Evolutionary conservation across 2,113 vertebrate genomes (phyloP), one percentile per base, ranked within the genome.

Genomic region (Acrocephalus arundinaceus): DNA sequence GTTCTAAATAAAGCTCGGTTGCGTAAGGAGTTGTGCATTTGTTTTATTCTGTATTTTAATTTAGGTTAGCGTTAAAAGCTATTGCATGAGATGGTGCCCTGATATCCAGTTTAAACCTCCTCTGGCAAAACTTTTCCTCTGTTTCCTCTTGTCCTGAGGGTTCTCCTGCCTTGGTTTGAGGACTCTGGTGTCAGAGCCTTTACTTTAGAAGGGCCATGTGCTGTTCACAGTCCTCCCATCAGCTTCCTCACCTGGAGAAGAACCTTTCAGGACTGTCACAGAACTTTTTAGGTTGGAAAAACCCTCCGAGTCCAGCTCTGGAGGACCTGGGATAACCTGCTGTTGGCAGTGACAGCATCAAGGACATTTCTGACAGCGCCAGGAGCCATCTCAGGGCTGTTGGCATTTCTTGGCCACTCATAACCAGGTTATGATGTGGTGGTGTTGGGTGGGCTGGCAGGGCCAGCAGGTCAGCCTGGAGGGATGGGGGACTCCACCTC

Each of bases 1-100:
- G 93, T 94, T 96, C 97, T 95, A 92, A 98, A 95, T 98, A 97
- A 98, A 97, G 95, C 92, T 80, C 68, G 1, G 76, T 97, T 97
- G 62, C 87, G 0, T 93, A 93, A 92, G 67, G 20, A 91, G 59
- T 18, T 49, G 83, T 82, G 72, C 39, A 4, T 62, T 84, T 84
- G 23, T 57, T 62, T 62, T 68, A 46, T 63, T 63, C 61, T 49
- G 0, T 30, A 7, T 63, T 86, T 57, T 77, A 28, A 68, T 90
- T 68, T 13, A 59, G 85, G 37, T 28, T 28, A 7, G 15, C 30
- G 33, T 43, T 73, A 20, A 62, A 48, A 49, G 41, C 59, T 59
- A 0, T 58, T 43, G 28, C 28, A 0, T 17, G 65, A 68, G 70
- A 2, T 48, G 49, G 35, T 27, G 19, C 27, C 39, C 41, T 70